These are phyloP conservation scores for Phrynocephalus vlangalii DNA, from an alignment of 2,797 vertebrate species.

Conservation along the genomic window DNA sequence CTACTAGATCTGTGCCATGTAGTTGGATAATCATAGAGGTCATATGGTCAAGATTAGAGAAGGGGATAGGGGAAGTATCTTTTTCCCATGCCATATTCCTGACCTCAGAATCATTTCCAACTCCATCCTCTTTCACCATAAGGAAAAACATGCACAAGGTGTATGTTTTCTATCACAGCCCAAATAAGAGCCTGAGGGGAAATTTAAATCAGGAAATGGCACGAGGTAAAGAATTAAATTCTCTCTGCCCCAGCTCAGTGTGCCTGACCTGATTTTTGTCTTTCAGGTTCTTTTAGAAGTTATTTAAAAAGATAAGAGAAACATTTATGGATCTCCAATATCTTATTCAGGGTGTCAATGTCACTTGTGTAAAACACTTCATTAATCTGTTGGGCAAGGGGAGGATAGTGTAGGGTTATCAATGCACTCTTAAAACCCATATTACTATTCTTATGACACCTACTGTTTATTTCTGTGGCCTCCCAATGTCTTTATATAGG, in stretches of 20 bases:
- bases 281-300: neutral
- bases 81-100: neutral
- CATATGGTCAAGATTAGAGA: neutral
- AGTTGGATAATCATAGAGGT: neutral
- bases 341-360: too few species aligned
- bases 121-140: neutral
- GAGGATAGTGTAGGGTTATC: neutral
- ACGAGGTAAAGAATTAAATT: neutral
- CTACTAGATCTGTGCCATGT: too few species aligned
- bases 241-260: neutral
- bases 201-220: neutral
- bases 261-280: neutral
- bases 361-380: neutral
- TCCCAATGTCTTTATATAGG: slow-evolving; percentile 73
- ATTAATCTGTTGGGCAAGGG: neutral
- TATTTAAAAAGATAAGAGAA: too few species aligned
- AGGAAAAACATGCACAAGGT: neutral
- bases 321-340: too few species aligned
- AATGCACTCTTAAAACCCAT: neutral
- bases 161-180: neutral
- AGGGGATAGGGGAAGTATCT: too few species aligned
- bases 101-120: neutral
- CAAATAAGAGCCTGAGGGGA: neutral
- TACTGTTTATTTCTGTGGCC: slow-evolving; percentile 9
- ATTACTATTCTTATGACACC: neutral